Evolutionary conservation across 2,797 vertebrate genomes (phyloP).

Genomic region (Spheniscus humboldti): DNA sequence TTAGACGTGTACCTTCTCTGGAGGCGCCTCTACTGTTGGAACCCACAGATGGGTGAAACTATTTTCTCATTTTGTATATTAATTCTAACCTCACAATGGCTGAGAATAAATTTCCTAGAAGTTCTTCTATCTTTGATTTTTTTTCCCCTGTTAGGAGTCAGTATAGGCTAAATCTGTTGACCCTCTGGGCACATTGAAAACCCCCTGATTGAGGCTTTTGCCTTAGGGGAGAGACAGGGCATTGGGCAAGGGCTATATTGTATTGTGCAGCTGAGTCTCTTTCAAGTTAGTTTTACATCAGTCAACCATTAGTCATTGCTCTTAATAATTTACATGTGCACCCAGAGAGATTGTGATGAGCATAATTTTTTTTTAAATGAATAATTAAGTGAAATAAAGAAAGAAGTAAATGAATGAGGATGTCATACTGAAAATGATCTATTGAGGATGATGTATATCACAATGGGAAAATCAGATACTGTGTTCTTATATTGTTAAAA

Average conservation of each 20-base stretch:
- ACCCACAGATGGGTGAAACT: neutral
- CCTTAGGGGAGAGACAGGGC: neutral
- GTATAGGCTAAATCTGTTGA: neutral
- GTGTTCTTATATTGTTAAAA: neutral
- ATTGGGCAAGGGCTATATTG: neutral
- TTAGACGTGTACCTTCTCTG: neutral
- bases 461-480: neutral
- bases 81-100: neutral
- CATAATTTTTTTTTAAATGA: neutral
- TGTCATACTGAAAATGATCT: neutral
- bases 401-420: neutral
- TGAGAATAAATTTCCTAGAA: neutral
- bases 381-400: neutral
- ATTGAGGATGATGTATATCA: neutral
- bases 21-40: neutral
- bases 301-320: neutral
- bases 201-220: neutral
- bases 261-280: neutral
- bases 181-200: neutral
- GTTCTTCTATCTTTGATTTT: neutral
- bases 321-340: constrained; percentile 19
- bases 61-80: neutral
- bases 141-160: neutral
- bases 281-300: constrained; percentile 14
- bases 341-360: neutral